Conservation (phyloP, 1,140 invertebrate species). For the Brevipalpus yothersi region DNA sequence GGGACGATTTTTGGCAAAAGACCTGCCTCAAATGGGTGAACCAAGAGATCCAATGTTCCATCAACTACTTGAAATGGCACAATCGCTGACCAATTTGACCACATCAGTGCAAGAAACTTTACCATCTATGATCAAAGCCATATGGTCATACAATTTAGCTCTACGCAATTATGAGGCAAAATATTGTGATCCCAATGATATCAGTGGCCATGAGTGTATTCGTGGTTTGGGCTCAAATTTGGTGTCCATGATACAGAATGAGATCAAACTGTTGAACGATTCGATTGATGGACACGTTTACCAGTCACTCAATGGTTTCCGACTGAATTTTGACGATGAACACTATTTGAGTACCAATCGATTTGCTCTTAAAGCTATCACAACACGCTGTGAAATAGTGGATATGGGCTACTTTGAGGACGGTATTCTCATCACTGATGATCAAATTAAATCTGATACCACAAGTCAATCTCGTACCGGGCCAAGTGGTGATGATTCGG, state of each 20-base stretch:
- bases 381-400: conserved; percentile 7
- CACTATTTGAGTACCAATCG: conserved; percentile 2
- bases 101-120: not conserved
- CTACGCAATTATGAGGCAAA: conserved; percentile 6
- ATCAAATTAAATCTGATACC: not conserved
- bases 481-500: too few species aligned
- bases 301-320: conserved; percentile 1
- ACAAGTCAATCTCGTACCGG: too few species aligned
- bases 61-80: not conserved
- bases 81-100: not conserved
- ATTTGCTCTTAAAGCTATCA: conserved; percentile 9
- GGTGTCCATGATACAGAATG: conserved; percentile 4
- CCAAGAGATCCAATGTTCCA: not conserved
- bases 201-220: conserved; percentile 5
- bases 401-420: conserved; percentile 11
- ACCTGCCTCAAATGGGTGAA: not conserved
- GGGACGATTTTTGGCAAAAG: not conserved
- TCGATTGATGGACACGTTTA: not conserved
- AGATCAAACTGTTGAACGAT: not conserved
- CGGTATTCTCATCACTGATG: not conserved
- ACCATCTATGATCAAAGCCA: conserved; percentile 9
- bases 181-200: not conserved
- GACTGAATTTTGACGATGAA: conserved; percentile 6
- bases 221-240: conserved; percentile 3
- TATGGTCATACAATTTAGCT: conserved; percentile 9